Evolutionary conservation across 2,113 vertebrate genomes (phyloP).

Genomic region (Sinocyclocheilus maitianheensis): DNA sequence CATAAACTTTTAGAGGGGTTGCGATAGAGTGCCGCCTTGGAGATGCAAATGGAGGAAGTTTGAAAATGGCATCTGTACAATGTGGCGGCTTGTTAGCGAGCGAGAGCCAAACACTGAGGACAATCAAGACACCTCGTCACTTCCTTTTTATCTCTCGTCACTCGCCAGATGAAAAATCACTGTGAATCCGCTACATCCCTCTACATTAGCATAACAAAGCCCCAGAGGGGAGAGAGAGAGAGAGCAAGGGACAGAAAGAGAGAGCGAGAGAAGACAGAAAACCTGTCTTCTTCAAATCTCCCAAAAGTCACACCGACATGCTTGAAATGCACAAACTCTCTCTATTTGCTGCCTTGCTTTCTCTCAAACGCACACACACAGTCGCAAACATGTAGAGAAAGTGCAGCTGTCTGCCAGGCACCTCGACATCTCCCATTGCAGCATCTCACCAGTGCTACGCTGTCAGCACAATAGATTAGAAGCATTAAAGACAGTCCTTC

Average conservation of each 20-base stretch:
- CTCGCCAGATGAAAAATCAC: slow-evolving; percentile 92
- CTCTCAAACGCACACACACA: slow-evolving; percentile 48
- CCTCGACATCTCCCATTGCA: slow-evolving; percentile 90
- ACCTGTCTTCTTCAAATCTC: slow-evolving; percentile 68
- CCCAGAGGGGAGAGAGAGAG: slow-evolving; percentile 79
- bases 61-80: slow-evolving; percentile 90
- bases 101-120: slow-evolving; percentile 95
- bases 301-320: slow-evolving; percentile 66
- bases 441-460: slow-evolving; percentile 75
- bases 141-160: slow-evolving; percentile 96
- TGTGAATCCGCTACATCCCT: slow-evolving; percentile 97
- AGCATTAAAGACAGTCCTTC: slow-evolving; percentile 92
- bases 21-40: slow-evolving; percentile 68
- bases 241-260: slow-evolving; percentile 63
- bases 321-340: slow-evolving; percentile 52
- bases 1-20: slow-evolving; percentile 76
- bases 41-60: slow-evolving; percentile 90
- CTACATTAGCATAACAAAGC: slow-evolving; percentile 99
- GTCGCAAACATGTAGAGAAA: slow-evolving; percentile 41
- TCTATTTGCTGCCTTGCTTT: slow-evolving; percentile 50
- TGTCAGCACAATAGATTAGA: slow-evolving; percentile 96
- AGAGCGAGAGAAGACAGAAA: slow-evolving; percentile 33
- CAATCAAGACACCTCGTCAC: slow-evolving; percentile 97
- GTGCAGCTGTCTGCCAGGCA: slow-evolving; percentile 89
- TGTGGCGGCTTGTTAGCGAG: slow-evolving; percentile 96